Percentiles rank a stretch among this genome's conserved stretches.
phyloP scores from a whole-genome alignment of 2,113 vertebrate species.

The Lophius piscatorius region DNA sequence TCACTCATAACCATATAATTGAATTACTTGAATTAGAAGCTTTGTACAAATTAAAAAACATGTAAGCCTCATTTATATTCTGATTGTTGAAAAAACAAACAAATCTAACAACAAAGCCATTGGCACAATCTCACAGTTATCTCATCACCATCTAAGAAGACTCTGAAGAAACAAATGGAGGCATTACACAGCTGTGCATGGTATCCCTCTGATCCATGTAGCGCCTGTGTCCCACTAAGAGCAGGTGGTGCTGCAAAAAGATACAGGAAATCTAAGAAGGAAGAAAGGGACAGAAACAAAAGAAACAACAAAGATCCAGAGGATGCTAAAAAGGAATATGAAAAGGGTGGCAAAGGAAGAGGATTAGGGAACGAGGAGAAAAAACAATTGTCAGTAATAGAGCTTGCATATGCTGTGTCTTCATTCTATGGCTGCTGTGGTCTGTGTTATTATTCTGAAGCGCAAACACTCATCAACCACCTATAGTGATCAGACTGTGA shows the following conservation, averaged over 20 bases:
- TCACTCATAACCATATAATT: too few species aligned
- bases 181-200: slow-evolving; percentile 30
- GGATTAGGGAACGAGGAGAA: slow-evolving; percentile 18
- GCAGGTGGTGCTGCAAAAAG: slow-evolving; percentile 26
- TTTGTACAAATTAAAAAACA: too few species aligned
- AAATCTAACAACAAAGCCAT: too few species aligned
- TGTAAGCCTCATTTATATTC: too few species aligned
- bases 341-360: slow-evolving; percentile 17
- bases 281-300: slow-evolving; percentile 12
- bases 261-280: slow-evolving; percentile 28
- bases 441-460: slow-evolving; percentile 6
- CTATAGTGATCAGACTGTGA: too few species aligned
- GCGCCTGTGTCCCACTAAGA: slow-evolving; percentile 36
- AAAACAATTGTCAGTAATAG: slow-evolving; percentile 22
- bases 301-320: slow-evolving; percentile 25
- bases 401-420: slow-evolving; percentile 4
- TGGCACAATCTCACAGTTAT: neutral
- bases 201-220: slow-evolving; percentile 37
- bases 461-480: neutral
- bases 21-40: too few species aligned
- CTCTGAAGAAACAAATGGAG: slow-evolving; percentile 27
- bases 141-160: neutral
- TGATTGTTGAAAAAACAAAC: too few species aligned
- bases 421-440: slow-evolving; percentile 12
- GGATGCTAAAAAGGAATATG: slow-evolving; percentile 13